phyloP scores from a whole-genome alignment of 2,888 invertebrate genomes.

The Trissolcus japonicus region DNA sequence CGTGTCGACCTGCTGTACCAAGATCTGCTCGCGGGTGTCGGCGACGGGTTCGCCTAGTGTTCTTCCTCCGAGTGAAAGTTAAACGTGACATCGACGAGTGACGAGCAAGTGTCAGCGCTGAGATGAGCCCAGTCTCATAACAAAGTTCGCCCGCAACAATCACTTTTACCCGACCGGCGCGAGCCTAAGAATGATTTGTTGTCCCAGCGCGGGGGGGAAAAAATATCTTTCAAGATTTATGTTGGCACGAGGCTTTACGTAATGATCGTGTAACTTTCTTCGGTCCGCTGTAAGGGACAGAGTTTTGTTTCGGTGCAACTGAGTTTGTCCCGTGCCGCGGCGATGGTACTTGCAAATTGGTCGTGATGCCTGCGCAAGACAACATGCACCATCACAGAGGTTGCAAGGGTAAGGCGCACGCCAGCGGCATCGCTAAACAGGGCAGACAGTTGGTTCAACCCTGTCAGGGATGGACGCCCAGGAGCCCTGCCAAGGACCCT shows the following conservation, averaged over 20 bases:
- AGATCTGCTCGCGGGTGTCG: conserved; percentile 54
- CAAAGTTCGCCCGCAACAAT: not conserved
- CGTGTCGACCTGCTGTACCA: conserved; percentile 59
- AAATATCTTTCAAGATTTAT: conserved; percentile 29
- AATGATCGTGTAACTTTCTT: conserved; percentile 40
- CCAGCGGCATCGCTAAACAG: conserved; percentile 82
- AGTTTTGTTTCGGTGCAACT: too few relatives aligned
- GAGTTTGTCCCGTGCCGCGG: too few relatives aligned
- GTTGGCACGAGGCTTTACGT: conserved; percentile 26
- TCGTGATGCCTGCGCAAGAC: conserved; percentile 74
- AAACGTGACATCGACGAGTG: not conserved
- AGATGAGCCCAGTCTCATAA: not conserved
- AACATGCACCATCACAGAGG: conserved; percentile 82
- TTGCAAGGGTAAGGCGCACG: conserved; percentile 87
- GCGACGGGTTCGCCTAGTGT: not conserved
- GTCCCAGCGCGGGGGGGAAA: conserved; percentile 9
- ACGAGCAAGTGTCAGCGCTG: conserved; percentile 12
- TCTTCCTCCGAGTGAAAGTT: conserved; percentile 1
- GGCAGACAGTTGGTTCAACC: conserved; percentile 70
- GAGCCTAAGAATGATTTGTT: conserved; percentile 24
- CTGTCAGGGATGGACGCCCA: conserved; percentile 62
- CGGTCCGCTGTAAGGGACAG: not conserved
- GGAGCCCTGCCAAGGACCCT: conserved; percentile 46
- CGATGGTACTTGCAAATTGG: not conserved
- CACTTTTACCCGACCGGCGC: conserved; percentile 2